Base-by-base conservation (phyloP, 2,888 invertebrate genomes). In the Watsonalla binaria region DNA sequence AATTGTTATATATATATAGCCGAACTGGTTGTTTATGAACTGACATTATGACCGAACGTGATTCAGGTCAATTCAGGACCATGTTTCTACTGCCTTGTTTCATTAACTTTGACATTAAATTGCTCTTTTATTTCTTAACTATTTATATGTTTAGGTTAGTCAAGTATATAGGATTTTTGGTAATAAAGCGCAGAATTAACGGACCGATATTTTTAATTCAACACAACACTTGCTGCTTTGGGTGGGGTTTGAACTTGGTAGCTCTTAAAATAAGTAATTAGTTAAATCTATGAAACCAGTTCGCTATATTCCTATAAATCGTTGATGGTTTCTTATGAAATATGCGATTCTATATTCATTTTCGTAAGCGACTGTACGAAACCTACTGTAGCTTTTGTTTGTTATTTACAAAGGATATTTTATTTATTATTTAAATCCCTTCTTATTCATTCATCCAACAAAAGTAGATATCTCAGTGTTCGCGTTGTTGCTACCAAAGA, bases 1-100 rank as follows among this genome's bases (percentile, higher is more conserved):
- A 37, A 9, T 8, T 42, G 66, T 67, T 72, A n/a, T n/a, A n/a
- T n/a, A n/a, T n/a, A n/a, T n/a, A n/a, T n/a, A 67, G 69, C 54
- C 60, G 55, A 56, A 45, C 52, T 55, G 52, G 52, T 57, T 61
- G 59, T 66, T 60, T 59, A 63, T 51, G 57, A 59, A 56, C 51
- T 53, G 51, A 54, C 55, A 57, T 47, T 49, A 50, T 34, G 35
- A 14, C 14, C 46, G 11, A 46, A 53, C 35, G 45, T 45, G 34
- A 51, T 11, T 51, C 42, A 46, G 14, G 15, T 49, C 37, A 49
- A 49, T 49, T 39, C 37, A 14, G n/a, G n/a, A 1, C 11, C 34
- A 39, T 39, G 8, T 6, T 49, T 37, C 14, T 49, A 37, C 37
- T 49, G 11, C 9, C 13, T 37, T 37, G 0, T 15, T 37, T 7